Conservation (phyloP, 2,888 invertebrate genomes). For the Barypeithes pellucidus region DNA sequence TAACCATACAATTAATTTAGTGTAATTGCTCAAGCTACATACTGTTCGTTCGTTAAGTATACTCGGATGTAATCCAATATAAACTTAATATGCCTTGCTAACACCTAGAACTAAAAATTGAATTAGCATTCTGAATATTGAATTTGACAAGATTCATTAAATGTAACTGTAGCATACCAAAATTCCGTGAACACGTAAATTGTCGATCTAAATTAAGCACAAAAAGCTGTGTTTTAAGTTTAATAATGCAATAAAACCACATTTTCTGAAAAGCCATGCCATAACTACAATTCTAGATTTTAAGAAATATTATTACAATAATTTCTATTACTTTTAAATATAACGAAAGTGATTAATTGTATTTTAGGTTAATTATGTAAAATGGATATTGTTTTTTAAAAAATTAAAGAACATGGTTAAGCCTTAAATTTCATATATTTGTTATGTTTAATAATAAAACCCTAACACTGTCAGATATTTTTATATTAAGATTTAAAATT, state of each 20-base stretch:
- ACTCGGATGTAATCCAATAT: constrained; percentile 38
- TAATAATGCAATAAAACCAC: constrained; percentile 53
- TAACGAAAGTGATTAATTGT: not conserved
- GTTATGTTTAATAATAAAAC: too few relatives aligned
- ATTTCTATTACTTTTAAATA: constrained; percentile 2
- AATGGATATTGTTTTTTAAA: too few relatives aligned
- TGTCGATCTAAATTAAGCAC: constrained; percentile 54
- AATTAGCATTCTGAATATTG: constrained; percentile 32
- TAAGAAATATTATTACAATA: constrained; percentile 42
- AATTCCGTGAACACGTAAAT: constrained; percentile 40
- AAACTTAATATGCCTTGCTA: constrained; percentile 41
- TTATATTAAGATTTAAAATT: too few relatives aligned
- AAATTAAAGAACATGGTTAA: too few relatives aligned
- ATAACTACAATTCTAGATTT: constrained; percentile 50
- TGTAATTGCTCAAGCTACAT: constrained; percentile 38
- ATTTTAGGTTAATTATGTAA: not conserved
- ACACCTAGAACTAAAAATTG: constrained; percentile 47
- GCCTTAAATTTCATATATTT: too few relatives aligned
- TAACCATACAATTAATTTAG: constrained; percentile 24
- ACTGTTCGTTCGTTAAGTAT: constrained; percentile 38
- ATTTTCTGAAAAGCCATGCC: constrained; percentile 55
- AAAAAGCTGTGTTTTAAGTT: constrained; percentile 55
- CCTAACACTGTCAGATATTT: too few relatives aligned
- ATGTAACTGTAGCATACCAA: constrained; percentile 35
- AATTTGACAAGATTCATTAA: constrained; percentile 30